These are phyloP conservation scores for Neodiprion pinetum DNA, from an alignment of 1,140 invertebrate genomes.

Conservation along the genomic window DNA sequence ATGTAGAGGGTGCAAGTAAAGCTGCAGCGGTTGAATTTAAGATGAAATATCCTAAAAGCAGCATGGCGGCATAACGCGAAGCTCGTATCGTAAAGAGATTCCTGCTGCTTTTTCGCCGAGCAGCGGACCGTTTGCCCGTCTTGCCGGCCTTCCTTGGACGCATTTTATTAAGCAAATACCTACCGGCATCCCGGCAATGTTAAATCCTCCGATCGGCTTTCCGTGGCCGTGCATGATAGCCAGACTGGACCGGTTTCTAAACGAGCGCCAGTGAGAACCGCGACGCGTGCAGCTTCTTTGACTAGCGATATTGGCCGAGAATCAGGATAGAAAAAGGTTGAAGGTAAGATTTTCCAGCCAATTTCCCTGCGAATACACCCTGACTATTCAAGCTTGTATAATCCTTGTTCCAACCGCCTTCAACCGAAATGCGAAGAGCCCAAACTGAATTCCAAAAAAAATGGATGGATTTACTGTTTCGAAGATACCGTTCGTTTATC, in stretches of 20 bases:
- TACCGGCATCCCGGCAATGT: slow-evolving; percentile 33
- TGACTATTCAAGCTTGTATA: too few species aligned
- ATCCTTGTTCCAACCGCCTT: too few species aligned
- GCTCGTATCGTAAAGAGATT: slow-evolving; percentile 39
- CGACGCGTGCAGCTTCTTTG: background rate
- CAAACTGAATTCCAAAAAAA: too few species aligned
- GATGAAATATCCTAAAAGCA: background rate
- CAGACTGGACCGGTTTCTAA: background rate
- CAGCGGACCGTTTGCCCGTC: slow-evolving; percentile 14
- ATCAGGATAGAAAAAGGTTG: too few species aligned
- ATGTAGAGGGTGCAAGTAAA: slow-evolving; percentile 2
- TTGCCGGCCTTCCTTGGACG: slow-evolving; percentile 33
- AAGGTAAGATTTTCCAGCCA: too few species aligned
- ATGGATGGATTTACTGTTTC: too few species aligned
- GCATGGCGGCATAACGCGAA: slow-evolving; percentile 23
- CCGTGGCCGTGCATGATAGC: background rate
- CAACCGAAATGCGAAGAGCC: too few species aligned
- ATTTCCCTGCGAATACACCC: too few species aligned
- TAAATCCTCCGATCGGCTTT: background rate
- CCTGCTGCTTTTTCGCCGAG: slow-evolving; percentile 32
- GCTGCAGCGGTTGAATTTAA: slow-evolving; percentile 7
- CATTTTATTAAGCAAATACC: slow-evolving; percentile 54
- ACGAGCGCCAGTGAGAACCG: background rate
- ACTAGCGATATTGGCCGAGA: background rate
- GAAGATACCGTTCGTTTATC: too few species aligned